Base-by-base conservation (phyloP, 1,140 invertebrate species). In the Papilio machaon region DNA sequence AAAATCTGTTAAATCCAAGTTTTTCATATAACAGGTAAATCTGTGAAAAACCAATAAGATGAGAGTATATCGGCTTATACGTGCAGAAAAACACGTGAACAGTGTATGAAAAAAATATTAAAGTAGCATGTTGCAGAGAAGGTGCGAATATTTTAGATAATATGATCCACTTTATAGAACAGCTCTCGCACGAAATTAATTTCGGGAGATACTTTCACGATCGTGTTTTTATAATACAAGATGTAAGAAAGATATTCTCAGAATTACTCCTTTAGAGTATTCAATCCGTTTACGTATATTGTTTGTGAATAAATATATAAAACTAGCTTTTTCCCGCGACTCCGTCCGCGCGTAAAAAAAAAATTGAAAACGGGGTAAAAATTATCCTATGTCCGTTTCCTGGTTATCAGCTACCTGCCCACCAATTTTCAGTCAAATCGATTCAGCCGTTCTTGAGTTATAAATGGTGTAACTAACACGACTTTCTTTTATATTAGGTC, bases 161-260 rank as follows among this genome's bases (percentile, higher is more conserved):
- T 35, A 15, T 35, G 30, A 70, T 15, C 30, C 64, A 5, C 30
- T 35, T 35, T 70, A 70, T 70, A 70, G 60, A 70, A 70, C 30
- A 70, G 30, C 64, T 67, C 64, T 70, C 64, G 64, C 30, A 70
- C 64, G 64, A 70, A 70, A 70, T 70, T 70, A 70, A 70, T 70
- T 70, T 70, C 30, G 30, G 13, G 30, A 38, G 64, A 70, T 70
- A 35, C 64, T 70, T 70, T 70, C 9, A 70, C 64, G 60, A 64
- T 64, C 23, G 2, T 64, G 64, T 70, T 38, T 70, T 70, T 70
- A 43, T 43, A 43, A 43, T 43, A 70, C 64, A 35, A 35, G 64
- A 35, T 70, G 15, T 70, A 70, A 15, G 64, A 70, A 64, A 35
- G 13, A 70, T 38, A 35, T 70, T 35, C 30, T 19, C 64, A 38